phyloP scores from a whole-genome alignment of 2,113 vertebrate species.

The Notiomystis cincta region DNA sequence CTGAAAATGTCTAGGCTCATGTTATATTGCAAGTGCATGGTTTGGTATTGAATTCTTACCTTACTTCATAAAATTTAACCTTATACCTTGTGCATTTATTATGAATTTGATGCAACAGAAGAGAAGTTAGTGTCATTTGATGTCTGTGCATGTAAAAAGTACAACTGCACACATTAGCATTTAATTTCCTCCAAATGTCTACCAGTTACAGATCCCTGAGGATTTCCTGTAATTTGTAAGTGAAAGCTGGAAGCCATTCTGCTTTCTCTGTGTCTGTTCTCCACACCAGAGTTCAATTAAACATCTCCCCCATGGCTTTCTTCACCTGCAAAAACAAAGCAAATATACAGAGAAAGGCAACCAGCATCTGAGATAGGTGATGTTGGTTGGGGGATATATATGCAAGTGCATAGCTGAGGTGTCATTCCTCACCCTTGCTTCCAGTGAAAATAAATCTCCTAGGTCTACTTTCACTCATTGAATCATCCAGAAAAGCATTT shows the following conservation, averaged over 20 bases:
- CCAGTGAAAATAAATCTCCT: not conserved
- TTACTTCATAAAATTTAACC: slow-evolving; percentile 55
- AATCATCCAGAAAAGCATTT: not conserved
- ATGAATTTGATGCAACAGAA: slow-evolving; percentile 34
- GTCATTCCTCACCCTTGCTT: not conserved
- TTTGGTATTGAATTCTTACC: slow-evolving; percentile 27
- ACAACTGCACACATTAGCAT: slow-evolving; percentile 67
- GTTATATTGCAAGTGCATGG: slow-evolving; percentile 31
- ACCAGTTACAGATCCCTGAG: slow-evolving; percentile 60
- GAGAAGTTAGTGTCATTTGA: slow-evolving; percentile 54
- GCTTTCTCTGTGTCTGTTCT: slow-evolving; percentile 45
- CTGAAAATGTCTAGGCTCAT: not conserved
- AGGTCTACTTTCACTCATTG: not conserved
- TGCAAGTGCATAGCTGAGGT: not conserved
- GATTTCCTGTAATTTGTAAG: slow-evolving; percentile 68
- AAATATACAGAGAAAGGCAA: not conserved
- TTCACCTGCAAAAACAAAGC: slow-evolving; percentile 40
- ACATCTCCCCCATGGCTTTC: not conserved
- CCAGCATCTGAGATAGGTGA: not conserved
- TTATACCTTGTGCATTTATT: slow-evolving; percentile 45
- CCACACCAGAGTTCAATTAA: slow-evolving; percentile 57
- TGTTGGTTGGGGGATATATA: not conserved
- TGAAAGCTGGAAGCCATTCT: slow-evolving; percentile 57
- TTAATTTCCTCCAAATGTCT: slow-evolving; percentile 70
- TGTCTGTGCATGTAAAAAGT: slow-evolving; percentile 52